Percentiles rank a stretch among this genome's conserved stretches.
These are phyloP conservation scores for Mamestra configurata DNA, from an alignment of 1,140 invertebrate species.

Conservation along the genomic window DNA sequence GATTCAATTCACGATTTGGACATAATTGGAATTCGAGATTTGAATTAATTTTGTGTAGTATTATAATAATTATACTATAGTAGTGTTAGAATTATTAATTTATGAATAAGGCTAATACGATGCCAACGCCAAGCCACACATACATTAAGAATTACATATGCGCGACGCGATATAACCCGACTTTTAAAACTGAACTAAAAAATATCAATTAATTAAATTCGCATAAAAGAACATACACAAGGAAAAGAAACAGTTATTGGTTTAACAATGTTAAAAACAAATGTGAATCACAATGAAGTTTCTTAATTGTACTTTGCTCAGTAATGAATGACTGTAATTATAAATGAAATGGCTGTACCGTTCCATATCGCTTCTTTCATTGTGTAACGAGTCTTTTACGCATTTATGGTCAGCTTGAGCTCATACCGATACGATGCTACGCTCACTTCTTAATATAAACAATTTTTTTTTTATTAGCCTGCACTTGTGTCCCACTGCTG, in stretches of 20 bases:
- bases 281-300: constrained; percentile 1
- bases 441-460: too few relatives aligned
- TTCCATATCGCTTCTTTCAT: constrained; percentile 30
- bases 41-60: neutral
- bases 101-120: too few relatives aligned
- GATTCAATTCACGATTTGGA: neutral
- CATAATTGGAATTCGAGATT: neutral
- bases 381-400: constrained; percentile 13
- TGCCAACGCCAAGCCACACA: too few relatives aligned
- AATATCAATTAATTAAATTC: neutral
- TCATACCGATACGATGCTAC: too few relatives aligned
- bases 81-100: too few relatives aligned
- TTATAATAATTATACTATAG: too few relatives aligned
- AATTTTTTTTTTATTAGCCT: too few relatives aligned
- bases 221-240: neutral
- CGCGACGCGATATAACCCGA: too few relatives aligned
- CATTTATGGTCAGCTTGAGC: too few relatives aligned
- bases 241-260: neutral
- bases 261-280: neutral
- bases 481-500: too few relatives aligned
- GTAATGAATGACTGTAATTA: constrained; percentile 30
- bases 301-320: neutral
- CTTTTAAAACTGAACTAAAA: too few relatives aligned
- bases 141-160: too few relatives aligned
- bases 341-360: constrained; percentile 5